Base-by-base conservation (phyloP, 1,140 invertebrate genomes). In the Ptiloglossa arizonensis region DNA sequence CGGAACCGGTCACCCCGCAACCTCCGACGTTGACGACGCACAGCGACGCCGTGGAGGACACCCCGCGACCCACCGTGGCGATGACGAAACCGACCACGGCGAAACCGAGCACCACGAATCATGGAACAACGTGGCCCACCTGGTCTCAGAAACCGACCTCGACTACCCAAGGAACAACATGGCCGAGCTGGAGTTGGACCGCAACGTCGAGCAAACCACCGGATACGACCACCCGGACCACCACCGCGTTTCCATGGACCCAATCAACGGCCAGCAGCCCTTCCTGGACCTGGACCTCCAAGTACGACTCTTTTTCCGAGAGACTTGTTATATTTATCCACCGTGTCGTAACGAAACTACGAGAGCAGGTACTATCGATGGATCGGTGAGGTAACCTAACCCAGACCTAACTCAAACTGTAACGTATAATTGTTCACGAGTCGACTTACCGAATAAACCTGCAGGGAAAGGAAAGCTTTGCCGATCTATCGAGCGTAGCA, bases 1-100 rank as follows among this genome's bases (percentile, higher is more conserved):
- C 94, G 0, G 90, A 94, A 64, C 95, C 95, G 0, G 91, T 95
- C 0, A 97, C 96, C 2, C 96, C 96, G 0, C 83, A 94, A 48
- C 94, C 96, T 1, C 96, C 96, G 5, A 94, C 94, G 1, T 93
- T 95, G 70, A 96, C 96, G 0, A 95, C 96, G 9, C 88, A 93
- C 56, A 87, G 83, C 15, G 89, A 92, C 62, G 89, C 91, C 1
- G 63, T 24, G 3, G 78, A 90, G 46, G 88, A 87, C 29, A 86
- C 62, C 44, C 88, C 81, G 0, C 85, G 78, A 38, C 91, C 90
- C 0, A 92, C 90, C 0, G 92, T 89, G 22, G 91, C 94, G 3
- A 91, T 92, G 32, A 82, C 87, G 9, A 87, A 87, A 80, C 79
- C 86, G 9, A 92, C 91, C 0, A 90, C 90, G 91, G 27, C 89